Evolutionary conservation across 1,140 invertebrate species (phyloP), one percentile per base, ranked within the genome.

Genomic region (Araneus ventricosus): DNA sequence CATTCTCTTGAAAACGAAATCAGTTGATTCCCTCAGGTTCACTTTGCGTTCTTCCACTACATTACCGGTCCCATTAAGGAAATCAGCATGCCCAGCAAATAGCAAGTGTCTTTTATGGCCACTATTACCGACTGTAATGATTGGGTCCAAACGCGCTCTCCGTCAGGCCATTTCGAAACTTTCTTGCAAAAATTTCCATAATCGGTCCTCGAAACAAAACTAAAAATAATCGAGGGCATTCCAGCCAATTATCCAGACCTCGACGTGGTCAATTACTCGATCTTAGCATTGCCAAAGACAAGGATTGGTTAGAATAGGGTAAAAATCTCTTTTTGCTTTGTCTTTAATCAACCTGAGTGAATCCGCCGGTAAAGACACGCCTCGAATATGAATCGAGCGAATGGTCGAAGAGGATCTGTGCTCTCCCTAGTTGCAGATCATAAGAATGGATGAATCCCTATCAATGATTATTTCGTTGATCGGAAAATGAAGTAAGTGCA

Each of bases 301-400:
- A 41, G 20, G 37, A 88, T 88, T 88, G 87, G 61, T 88, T 75
- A 70, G 87, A 88, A 63, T 88, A 41, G 30, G 34, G 37, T 27
- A 45, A 87, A 87, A 61, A 61, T 45, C 85, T 87, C 45, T 52
- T 52, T 87, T 87, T 80, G 41, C n/a, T 59, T 59, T 90, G 45
- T 80, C 41, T 45, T 67, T 79, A 79, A 80, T 90, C 67, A 90
- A 57, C 39, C 41, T 79, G 88, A 90, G 88, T 90, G 88, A 90
- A 24, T 67, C 70, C 34, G 70, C 27, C 70, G 70, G 70, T 37
- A 75, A n/a, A 90, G 75, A 90, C 88, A 90, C 88, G 88, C 88
- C 75, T 90, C 88, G 88, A 90, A 90, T 90, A 90, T 90, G 88
- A 80, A 90, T 90, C 67, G 88, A 45, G 63, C 70, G 39, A 90